Evolutionary conservation across 30 jellyfish, hydroid and myxozoan species (phyloP), one percentile per base, ranked within the genome.

Genomic region (Catostylus mosaicus): DNA sequence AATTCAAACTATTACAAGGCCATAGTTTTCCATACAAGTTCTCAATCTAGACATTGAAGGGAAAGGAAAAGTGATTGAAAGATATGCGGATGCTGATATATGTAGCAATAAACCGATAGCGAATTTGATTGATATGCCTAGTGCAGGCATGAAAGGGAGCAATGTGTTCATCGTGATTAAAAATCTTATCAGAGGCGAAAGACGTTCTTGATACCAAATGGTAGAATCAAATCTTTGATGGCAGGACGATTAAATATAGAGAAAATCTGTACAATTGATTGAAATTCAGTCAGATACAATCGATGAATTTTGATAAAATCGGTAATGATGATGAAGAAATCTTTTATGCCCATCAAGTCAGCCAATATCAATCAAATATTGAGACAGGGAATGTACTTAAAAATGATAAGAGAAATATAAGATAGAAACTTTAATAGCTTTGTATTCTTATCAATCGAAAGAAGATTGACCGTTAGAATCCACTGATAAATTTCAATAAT

Each of bases 141-240:
- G n/a, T 27, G 71, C n/a, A 23, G 26, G 24, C n/a, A 18, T 26
- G 19, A n/a, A 10, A 24, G 24, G 24, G 8, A 59, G 40, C 26
- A 22, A 27, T 22, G 71, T 5, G 24, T 59, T 50, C 24, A 59
- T 59, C 71, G 19, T 19, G 37, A 5, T 27, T 1, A 26, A 23
- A 24, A 59, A 59, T 59, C 71, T 59, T 59, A 59, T 59, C 71
- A 16, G 38, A 59, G 14, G 24, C 24, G 63, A 50, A 27, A 50
- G 14, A n/a, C 18, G 63, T 50, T 50, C 63, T 50, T 10, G 63
- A 50, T 50, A 4, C n/a, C n/a, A n/a, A n/a, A n/a, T n/a, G n/a
- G n/a, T n/a, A n/a, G n/a, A n/a, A n/a, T n/a, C n/a, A 10, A 50
- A 18, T 16, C 63, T 27, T 59, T 59, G 37, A 59, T 24, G 71